Evolutionary conservation across 2,888 invertebrate species (phyloP).

Genomic region (Pachliopta kotzebuea): DNA sequence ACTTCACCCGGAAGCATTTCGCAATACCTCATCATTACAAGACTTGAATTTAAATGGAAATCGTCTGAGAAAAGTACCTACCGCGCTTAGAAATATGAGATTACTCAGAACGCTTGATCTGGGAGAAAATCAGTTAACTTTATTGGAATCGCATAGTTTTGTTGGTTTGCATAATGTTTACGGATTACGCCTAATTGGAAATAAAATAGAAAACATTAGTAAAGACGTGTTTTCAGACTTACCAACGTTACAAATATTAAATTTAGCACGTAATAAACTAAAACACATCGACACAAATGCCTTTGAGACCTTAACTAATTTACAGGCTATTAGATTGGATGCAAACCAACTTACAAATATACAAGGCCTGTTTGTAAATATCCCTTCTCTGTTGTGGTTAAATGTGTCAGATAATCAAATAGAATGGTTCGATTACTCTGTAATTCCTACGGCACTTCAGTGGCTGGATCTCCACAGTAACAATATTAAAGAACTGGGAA

Average conservation of each 20-base stretch:
- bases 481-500: constrained; percentile 88
- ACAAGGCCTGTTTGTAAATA: constrained; percentile 90
- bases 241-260: constrained; percentile 91
- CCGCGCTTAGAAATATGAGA: constrained; percentile 91
- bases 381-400: constrained; percentile 91
- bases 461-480: constrained; percentile 96
- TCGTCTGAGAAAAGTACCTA: constrained; percentile 88
- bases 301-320: constrained; percentile 88
- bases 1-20: constrained; percentile 92
- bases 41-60: constrained; percentile 95
- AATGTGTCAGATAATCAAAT: constrained; percentile 95
- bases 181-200: constrained; percentile 93
- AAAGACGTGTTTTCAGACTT: constrained; percentile 89
- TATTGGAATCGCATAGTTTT: constrained; percentile 90
- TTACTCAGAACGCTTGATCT: constrained; percentile 93
- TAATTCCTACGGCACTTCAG: constrained; percentile 90
- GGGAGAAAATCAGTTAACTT: constrained; percentile 93
- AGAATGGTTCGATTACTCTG: constrained; percentile 92
- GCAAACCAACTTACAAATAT: constrained; percentile 91
- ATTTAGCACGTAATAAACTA: constrained; percentile 92
- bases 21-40: constrained; percentile 94
- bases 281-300: constrained; percentile 88
- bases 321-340: constrained; percentile 93
- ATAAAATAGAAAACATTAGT: constrained; percentile 90
- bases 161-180: constrained; percentile 92